Evolutionary conservation across 2,113 vertebrate species (phyloP), one percentile per base, ranked within the genome.

Genomic region (Poecilia latipinna): DNA sequence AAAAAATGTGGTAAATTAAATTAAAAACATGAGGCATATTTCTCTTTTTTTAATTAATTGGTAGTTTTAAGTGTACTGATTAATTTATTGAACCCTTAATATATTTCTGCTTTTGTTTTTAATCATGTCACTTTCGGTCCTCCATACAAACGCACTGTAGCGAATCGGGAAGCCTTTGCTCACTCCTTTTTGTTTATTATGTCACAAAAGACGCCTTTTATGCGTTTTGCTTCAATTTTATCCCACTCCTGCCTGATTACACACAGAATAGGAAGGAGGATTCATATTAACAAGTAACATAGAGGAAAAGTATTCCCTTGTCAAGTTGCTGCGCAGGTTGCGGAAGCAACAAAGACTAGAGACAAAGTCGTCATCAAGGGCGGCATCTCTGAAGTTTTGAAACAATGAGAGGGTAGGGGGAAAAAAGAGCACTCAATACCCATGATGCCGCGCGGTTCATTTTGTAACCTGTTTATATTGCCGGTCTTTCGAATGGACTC

Each of bases 381-480:
- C 26, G 32, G 44, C 15, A 4, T 11, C 44, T 74, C 35, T 35
- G 35, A 31, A 22, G 28, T 70, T 74, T 61, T 2, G 62, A 4
- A 63, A 83, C 42, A 1, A 1, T 0, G 17, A 11, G 60, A 68
- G 4, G 7, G 10, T 37, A 11, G 2, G 19, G 4, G 48, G 19
- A 1, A n/a, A 1, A n/a, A 1, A 57, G 35, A 61, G 33, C 0
- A 74, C 32, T 37, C 32, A 69, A 13, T 75, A 69, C 78, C 81
- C 84, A 78, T 65, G 28, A 86, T 78, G 65, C 84, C 37, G 7
- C 15, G 74, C 33, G 28, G 8, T 12, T 22, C 26, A 22, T 76
- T 75, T 66, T 69, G 65, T 60, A 79, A 76, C 69, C 51, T 76
- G 15, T 42, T 66, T 15, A 31, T 35, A 31, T 44, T 37, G 15